Evolutionary conservation across 2,113 vertebrate species (phyloP), one percentile per base, ranked within the genome.

Genomic region (Herpetotheres cachinnans): DNA sequence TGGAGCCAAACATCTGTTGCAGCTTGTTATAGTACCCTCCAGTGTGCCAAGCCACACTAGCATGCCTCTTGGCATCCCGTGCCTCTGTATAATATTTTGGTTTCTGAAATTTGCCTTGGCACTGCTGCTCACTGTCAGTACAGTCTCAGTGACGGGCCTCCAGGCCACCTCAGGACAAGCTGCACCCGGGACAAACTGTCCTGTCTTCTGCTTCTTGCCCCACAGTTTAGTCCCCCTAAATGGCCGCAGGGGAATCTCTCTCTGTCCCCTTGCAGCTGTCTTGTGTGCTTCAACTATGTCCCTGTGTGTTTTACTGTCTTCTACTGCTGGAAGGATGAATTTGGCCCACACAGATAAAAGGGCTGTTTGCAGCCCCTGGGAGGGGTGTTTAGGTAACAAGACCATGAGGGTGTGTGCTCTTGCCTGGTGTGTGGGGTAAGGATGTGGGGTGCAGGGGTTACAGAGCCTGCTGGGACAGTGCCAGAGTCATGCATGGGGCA

Each of bases 401-500:
- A 6, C 19, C 5, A 6, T 36, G 62, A 46, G 17, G 36, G 34
- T 38, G 8, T 8, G 32, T 3, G 2, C 16, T 32, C 3, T 40
- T 81, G 38, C 63, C 36, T 2, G 0, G 6, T 36, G 16, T 0
- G 1, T 27, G 69, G 21, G 20, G 20, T 49, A 44, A 44, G 27
- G 61, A 49, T 16, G 16, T 34, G 32, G 27, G n/a, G 17, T 20
- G 21, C 16, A 4, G 52, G 29, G 29, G 47, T 50, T 4, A 12
- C 26, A 4, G 29, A 89, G 11, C 25, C 38, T 44, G 20, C 24
- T 54, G 73, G n/a, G 47, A 55, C 0, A 2, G 50, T 50, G 49
- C 50, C 46, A 46, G 72, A 42, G 49, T 12, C 1, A 0, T 47
- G 49, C n/a, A 11, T 0, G 0, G 47, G 19, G 42, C 36, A 42